Percentiles rank a stretch among this genome's conserved stretches.
phyloP scores from a whole-genome alignment of 2,113 vertebrate species.

The Antechinus flavipes region DNA sequence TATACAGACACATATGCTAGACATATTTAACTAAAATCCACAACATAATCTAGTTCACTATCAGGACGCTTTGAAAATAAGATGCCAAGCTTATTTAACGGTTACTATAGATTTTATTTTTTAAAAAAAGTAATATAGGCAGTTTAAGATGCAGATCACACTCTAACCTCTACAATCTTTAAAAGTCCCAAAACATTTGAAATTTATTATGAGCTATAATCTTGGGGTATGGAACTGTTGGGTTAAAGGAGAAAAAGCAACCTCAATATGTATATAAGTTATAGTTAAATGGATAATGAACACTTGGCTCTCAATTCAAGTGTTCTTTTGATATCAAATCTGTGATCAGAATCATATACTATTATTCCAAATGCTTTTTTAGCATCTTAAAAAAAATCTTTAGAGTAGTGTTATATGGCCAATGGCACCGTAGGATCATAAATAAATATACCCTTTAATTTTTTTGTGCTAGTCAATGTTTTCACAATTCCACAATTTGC shows the following conservation, averaged over 20 bases:
- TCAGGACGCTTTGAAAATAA: constrained; percentile 65
- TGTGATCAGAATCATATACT: not conserved
- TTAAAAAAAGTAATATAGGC: not conserved
- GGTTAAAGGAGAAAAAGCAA: not conserved
- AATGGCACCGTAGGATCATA: too few species aligned
- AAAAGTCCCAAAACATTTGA: not conserved
- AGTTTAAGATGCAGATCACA: not conserved
- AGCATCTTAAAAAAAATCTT: not conserved
- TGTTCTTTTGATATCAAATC: not conserved
- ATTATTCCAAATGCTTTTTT: not conserved
- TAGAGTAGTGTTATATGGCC: not conserved
- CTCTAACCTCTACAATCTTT: not conserved
- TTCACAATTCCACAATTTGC: not conserved
- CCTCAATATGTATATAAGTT: not conserved
- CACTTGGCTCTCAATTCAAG: not conserved
- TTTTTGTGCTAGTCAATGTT: not conserved
- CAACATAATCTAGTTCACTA: constrained; percentile 67
- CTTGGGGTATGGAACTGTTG: not conserved
- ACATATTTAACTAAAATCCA: not conserved
- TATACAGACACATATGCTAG: too few species aligned
- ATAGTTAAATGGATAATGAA: not conserved
- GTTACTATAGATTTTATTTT: constrained; percentile 70
- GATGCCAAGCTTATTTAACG: constrained; percentile 71
- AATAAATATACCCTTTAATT: not conserved
- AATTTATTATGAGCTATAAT: not conserved